Evolutionary conservation across 2,113 vertebrate species (phyloP).

Genomic region (Trachemys scripta): DNA sequence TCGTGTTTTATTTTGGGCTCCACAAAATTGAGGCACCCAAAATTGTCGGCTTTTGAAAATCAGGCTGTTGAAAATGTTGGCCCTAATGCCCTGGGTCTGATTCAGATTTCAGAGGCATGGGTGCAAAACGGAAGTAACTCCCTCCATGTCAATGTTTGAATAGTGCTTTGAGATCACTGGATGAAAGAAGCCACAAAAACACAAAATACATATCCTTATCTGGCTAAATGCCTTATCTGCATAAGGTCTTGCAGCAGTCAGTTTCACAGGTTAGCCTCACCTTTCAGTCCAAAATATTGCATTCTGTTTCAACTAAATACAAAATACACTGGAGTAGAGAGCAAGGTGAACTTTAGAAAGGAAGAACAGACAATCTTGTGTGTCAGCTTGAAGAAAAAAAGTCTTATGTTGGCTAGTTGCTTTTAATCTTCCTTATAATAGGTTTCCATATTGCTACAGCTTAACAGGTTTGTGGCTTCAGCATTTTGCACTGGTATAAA

Average conservation of each 20-base stretch:
- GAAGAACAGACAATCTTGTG: not conserved
- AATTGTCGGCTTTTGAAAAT: not conserved
- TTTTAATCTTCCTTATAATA: conserved; percentile 37
- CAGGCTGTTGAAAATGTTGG: not conserved
- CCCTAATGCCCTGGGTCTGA: too few relatives aligned
- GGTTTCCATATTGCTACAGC: not conserved
- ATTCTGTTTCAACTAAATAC: not conserved
- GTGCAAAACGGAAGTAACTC: not conserved
- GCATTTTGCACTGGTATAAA: conserved; percentile 63
- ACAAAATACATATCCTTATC: not conserved
- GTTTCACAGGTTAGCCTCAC: not conserved
- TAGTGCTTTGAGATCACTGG: not conserved
- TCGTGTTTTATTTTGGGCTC: too few relatives aligned
- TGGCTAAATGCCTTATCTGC: not conserved
- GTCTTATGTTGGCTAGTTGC: not conserved
- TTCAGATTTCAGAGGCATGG: too few relatives aligned
- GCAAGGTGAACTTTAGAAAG: not conserved
- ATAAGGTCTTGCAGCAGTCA: not conserved
- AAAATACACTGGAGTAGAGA: not conserved
- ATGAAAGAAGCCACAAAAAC: not conserved
- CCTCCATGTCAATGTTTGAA: not conserved
- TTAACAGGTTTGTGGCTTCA: conserved; percentile 25
- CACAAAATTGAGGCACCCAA: not conserved
- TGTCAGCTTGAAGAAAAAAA: not conserved
- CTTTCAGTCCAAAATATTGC: not conserved